Evolutionary conservation across 1,140 invertebrate genomes (phyloP).

Genomic region (Hormaphis cornu): DNA sequence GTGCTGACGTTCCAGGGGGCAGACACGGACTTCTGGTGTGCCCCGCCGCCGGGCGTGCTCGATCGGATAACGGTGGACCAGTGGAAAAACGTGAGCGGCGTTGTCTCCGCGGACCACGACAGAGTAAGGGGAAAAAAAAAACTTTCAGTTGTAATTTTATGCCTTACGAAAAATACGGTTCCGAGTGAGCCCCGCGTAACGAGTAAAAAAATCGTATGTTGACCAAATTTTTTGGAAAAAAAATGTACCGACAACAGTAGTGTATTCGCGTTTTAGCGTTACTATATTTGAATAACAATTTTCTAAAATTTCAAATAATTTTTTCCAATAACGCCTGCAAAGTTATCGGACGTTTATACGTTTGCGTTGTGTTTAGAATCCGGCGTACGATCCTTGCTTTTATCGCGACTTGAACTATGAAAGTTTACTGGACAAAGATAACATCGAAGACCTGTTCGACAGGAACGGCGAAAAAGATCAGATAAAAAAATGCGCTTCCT

Average conservation of each 20-base stretch:
- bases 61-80: slow-evolving; percentile 32
- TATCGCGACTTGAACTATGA: slow-evolving; percentile 5
- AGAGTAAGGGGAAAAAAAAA: not conserved
- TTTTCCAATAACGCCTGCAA: no score
- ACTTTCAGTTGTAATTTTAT: no score
- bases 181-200: no score
- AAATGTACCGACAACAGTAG: no score
- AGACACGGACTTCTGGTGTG: slow-evolving; percentile 52
- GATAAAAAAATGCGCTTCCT: slow-evolving; percentile 44
- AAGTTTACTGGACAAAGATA: not conserved
- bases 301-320: no score
- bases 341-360: no score
- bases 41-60: slow-evolving; percentile 41
- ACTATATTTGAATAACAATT: no score
- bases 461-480: not conserved
- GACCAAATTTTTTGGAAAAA: no score
- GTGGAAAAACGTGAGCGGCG: slow-evolving; percentile 55
- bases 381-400: slow-evolving; percentile 5
- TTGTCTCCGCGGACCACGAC: slow-evolving; percentile 32
- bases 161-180: no score
- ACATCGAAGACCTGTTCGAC: not conserved
- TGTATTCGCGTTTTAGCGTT: no score
- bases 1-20: slow-evolving; percentile 56
- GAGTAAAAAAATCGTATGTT: no score
- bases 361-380: not conserved